Percentiles rank a stretch among this genome's conserved stretches.
Conservation (phyloP, 1,140 invertebrate genomes). For the Euura saliciscinereae region DNA sequence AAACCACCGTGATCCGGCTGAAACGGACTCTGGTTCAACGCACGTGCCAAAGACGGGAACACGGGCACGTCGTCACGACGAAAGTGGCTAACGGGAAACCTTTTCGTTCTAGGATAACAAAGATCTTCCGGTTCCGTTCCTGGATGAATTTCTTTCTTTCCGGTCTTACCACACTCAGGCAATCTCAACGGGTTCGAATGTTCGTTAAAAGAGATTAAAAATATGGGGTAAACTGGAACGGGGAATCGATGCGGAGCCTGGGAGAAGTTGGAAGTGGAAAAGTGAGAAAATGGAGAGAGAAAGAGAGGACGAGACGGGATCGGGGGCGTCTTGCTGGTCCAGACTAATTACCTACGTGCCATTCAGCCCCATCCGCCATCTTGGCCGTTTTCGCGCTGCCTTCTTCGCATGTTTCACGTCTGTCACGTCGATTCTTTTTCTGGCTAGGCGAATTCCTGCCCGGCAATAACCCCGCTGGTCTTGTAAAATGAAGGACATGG, state of each 20-base stretch:
- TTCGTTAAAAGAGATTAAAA: neutral
- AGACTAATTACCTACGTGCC: conserved; percentile 49
- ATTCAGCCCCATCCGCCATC: conserved; percentile 21
- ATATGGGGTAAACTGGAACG: neutral
- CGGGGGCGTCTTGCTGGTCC: conserved; percentile 25
- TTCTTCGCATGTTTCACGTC: conserved; percentile 28
- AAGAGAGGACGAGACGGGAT: conserved; percentile 21
- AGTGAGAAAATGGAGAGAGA: conserved; percentile 18
- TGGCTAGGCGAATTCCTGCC: neutral
- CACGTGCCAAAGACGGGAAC: neutral
- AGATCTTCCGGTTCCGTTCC: neutral
- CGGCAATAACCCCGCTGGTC: neutral
- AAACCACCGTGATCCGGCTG: no score
- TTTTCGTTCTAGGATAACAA: neutral
- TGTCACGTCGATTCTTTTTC: conserved; percentile 29
- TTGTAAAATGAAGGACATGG: neutral
- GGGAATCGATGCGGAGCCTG: no score
- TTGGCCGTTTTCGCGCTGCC: conserved; percentile 12
- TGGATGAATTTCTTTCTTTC: neutral
- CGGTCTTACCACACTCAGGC: neutral
- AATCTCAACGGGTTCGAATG: neutral
- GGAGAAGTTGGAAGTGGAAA: neutral
- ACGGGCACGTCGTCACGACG: neutral
- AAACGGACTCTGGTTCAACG: neutral
- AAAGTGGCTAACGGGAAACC: neutral